Percentiles rank a stretch among this genome's conserved stretches.
Conservation (phyloP, 2,888 invertebrate genomes). For the Halictus ligatus region DNA sequence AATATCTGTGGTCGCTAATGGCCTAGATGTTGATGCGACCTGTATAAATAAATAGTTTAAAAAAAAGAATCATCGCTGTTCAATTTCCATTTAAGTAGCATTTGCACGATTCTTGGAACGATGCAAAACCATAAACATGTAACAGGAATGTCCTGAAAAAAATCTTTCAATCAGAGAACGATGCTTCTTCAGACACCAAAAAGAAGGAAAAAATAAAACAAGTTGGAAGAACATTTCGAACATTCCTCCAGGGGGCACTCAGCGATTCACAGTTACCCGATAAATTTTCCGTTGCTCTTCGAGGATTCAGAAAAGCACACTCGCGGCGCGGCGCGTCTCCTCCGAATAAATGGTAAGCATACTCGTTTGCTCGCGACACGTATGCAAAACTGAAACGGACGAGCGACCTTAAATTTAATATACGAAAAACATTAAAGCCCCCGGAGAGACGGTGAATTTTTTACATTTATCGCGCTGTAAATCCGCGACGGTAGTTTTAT, state of each 20-base stretch:
- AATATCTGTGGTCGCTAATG: too few relatives aligned
- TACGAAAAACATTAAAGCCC: background rate
- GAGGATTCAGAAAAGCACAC: background rate
- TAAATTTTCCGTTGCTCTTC: constrained; percentile 1
- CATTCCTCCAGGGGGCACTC: background rate
- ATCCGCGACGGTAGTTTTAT: constrained; percentile 9
- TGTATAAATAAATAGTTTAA: too few relatives aligned
- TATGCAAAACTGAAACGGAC: background rate
- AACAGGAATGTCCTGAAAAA: background rate
- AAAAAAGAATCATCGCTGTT: too few relatives aligned
- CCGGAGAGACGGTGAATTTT: background rate
- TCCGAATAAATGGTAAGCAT: background rate
- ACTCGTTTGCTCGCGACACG: background rate
- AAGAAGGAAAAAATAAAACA: background rate
- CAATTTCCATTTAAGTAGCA: too few relatives aligned
- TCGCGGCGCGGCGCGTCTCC: background rate
- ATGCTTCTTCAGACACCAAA: too few relatives aligned
- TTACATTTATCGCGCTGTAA: constrained; percentile 19
- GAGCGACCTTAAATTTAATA: constrained; percentile 13
- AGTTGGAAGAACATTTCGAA: background rate
- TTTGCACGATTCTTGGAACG: too few relatives aligned
- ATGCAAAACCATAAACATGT: too few relatives aligned
- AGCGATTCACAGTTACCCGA: background rate
- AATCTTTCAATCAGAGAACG: background rate
- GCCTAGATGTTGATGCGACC: too few relatives aligned